Conservation (phyloP, 2,113 vertebrate species). For the Nyctibius bracteatus region DNA sequence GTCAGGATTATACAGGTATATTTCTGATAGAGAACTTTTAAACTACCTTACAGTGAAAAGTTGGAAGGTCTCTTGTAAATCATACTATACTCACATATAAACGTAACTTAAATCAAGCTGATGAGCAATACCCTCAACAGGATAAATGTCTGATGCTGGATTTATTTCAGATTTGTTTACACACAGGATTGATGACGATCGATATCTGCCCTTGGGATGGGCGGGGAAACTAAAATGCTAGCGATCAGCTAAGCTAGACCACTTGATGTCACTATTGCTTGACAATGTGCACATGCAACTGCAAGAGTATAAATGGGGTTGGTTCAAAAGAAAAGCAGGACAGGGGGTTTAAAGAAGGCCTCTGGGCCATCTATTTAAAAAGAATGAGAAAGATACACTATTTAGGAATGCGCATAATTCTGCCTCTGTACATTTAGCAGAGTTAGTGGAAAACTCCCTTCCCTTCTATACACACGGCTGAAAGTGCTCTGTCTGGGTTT, state of each 20-base stretch:
- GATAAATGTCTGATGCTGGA: slow-evolving; percentile 15
- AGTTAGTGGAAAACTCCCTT: background rate
- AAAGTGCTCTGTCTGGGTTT: background rate
- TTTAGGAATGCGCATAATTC: background rate
- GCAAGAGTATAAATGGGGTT: background rate
- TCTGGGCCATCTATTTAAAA: background rate
- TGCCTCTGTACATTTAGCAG: background rate
- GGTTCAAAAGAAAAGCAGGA: background rate
- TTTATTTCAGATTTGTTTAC: slow-evolving; percentile 53
- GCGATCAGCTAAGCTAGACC: background rate
- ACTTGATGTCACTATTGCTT: slow-evolving; percentile 76
- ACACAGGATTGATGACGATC: background rate
- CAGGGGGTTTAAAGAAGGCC: background rate
- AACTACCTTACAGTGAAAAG: slow-evolving; percentile 9
- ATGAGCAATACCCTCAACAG: slow-evolving; percentile 27
- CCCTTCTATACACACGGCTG: background rate
- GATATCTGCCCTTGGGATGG: background rate
- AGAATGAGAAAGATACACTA: background rate
- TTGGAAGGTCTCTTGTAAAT: slow-evolving; percentile 50
- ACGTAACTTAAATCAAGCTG: slow-evolving; percentile 54
- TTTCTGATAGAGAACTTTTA: slow-evolving; percentile 51
- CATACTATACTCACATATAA: slow-evolving; percentile 17
- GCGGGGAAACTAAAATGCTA: background rate
- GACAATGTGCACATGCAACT: background rate
- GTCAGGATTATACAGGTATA: slow-evolving; percentile 11